Base-by-base conservation (phyloP, 2,888 invertebrate species). In the Chalcis sispes region DNA sequence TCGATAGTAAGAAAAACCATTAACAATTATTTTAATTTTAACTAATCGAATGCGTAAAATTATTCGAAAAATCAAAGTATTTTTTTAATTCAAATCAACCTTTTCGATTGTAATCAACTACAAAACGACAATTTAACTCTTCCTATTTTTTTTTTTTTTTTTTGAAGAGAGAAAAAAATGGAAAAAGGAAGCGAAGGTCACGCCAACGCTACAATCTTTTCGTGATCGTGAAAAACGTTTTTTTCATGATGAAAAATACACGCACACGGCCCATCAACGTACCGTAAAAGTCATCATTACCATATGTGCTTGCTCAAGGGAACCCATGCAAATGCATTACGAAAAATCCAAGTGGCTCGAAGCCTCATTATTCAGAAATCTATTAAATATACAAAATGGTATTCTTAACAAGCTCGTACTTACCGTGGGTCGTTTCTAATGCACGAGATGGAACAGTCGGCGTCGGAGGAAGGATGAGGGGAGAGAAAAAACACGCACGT, bases 261-360 rank as follows among this genome's bases (percentile, higher is more conserved):
- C 27, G 2, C 29, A 42, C 29, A 15, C 15, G 29, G n/a, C 23
- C 32, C 8, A 23, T n/a, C 10, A 46, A 50, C 72, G 65, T 50
- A 58, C 65, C 5, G n/a, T n/a, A n/a, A n/a, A 72, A 65, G 25
- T 1, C 58, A 27, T 27, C 65, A 72, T 65, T 72, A 65, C 36
- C 54, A 8, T 42, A 10, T 8, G 13, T 18, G 20, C 58, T 40
- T 36, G n/a, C 10, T 10, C 32, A 8, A 3, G 1, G 0, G 36
- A 20, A 1, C 15, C 25, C 20, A n/a, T n/a, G n/a, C n/a, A n/a
- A n/a, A n/a, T n/a, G n/a, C n/a, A n/a, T n/a, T n/a, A n/a, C n/a
- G n/a, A n/a, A n/a, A n/a, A n/a, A n/a, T n/a, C n/a, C n/a, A n/a
- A n/a, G n/a, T n/a, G n/a, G n/a, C n/a, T 27, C 27, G 2, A 1